Conservation (phyloP, 2,113 vertebrate genomes). For the Nicator chloris region DNA sequence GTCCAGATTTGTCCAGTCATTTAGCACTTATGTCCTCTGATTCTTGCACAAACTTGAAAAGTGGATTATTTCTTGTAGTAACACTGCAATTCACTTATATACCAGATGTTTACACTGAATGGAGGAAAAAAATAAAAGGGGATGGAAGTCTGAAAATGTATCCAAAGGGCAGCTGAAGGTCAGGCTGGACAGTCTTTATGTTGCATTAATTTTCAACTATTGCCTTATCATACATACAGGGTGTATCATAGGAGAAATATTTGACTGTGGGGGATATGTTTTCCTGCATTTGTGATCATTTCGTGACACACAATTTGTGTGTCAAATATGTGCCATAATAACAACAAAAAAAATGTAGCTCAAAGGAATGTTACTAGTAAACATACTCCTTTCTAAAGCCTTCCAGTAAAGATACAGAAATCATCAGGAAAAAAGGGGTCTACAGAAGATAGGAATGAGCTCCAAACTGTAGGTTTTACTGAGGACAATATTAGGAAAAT, state of each 20-base stretch:
- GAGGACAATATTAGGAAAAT: neutral
- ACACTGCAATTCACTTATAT: neutral
- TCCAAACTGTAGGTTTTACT: neutral
- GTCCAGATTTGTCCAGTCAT: neutral
- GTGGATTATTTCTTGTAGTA: neutral
- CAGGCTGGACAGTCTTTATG: neutral
- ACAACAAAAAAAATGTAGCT: neutral
- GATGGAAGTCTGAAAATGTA: neutral
- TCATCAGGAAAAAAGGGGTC: neutral
- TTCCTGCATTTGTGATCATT: neutral
- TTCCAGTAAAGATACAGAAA: slow-evolving; percentile 50
- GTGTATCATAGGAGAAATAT: neutral
- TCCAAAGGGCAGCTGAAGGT: neutral
- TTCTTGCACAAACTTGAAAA: neutral
- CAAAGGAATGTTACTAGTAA: slow-evolving; percentile 26
- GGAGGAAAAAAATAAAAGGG: neutral
- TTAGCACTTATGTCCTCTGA: neutral
- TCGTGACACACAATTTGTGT: neutral
- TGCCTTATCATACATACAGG: neutral
- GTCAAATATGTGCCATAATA: neutral
- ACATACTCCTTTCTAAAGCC: neutral
- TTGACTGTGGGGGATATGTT: neutral
- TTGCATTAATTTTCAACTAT: neutral
- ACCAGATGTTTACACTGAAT: neutral
- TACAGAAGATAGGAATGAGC: neutral